phyloP scores from a whole-genome alignment of 2,797 vertebrate genomes.

The Epinephelus awoara region DNA sequence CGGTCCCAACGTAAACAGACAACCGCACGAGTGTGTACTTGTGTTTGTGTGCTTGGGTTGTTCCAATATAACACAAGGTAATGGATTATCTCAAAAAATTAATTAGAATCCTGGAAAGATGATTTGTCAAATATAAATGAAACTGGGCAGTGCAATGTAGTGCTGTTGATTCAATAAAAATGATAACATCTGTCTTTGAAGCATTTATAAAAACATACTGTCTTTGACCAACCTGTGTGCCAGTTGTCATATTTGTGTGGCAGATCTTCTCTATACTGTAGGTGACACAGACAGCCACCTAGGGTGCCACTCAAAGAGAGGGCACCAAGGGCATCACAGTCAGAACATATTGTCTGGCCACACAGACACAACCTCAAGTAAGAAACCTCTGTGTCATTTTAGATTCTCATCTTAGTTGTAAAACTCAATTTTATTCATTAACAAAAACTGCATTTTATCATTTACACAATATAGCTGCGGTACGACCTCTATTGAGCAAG shows the following conservation, averaged over 20 bases:
- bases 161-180: constrained; percentile 13
- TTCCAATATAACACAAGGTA: constrained; percentile 5
- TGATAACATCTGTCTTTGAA: background rate
- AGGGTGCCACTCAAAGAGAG: no score
- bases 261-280: no score
- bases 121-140: constrained; percentile 41
- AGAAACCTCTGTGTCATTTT: no score
- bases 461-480: no score
- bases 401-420: no score
- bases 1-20: background rate
- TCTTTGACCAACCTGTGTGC: background rate
- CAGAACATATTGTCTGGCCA: no score
- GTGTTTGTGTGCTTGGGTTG: background rate
- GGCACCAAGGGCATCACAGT: no score
- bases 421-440: no score
- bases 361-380: no score
- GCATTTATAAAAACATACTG: constrained; percentile 12
- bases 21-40: background rate
- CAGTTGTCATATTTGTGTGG: background rate
- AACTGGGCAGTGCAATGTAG: constrained; percentile 8
- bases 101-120: constrained; percentile 32
- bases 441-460: no score
- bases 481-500: no score
- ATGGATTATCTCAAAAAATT: constrained; percentile 38
- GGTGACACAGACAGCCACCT: no score